These are phyloP conservation scores for Agriopis marginaria DNA, from an alignment of 2,888 invertebrate genomes.

Conservation along the genomic window DNA sequence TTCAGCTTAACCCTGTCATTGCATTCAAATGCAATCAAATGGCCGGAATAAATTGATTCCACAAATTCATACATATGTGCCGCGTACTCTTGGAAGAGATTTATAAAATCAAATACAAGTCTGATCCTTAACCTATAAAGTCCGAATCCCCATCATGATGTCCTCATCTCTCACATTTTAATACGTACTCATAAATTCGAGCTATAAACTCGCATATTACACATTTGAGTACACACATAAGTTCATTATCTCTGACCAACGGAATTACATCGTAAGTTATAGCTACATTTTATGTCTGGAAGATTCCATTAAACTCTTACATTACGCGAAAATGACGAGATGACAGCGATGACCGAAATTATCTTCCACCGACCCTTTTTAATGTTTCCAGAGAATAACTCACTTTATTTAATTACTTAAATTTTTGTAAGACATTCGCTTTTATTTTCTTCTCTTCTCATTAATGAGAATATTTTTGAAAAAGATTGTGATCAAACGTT, in stretches of 20 bases:
- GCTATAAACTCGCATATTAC: conserved; percentile 60
- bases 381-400: conserved; percentile 32
- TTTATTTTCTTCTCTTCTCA: conserved; percentile 20
- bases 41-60: neutral
- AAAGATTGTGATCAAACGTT: conserved; percentile 21
- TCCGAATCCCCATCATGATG: conserved; percentile 44
- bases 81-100: no score
- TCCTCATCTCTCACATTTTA: conserved; percentile 53
- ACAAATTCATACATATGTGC: neutral
- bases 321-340: conserved; percentile 33
- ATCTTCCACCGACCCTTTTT: conserved; percentile 37
- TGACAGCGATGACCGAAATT: conserved; percentile 34
- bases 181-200: conserved; percentile 61
- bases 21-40: neutral
- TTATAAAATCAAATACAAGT: neutral
- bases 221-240: conserved; percentile 55
- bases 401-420: conserved; percentile 32
- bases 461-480: conserved; percentile 19
- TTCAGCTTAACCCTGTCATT: neutral
- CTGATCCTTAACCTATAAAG: conserved; percentile 34
- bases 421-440: conserved; percentile 29
- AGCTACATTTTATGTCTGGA: conserved; percentile 36
- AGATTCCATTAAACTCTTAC: conserved; percentile 31
- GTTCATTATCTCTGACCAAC: conserved; percentile 52
- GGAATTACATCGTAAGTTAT: conserved; percentile 34